Conservation (phyloP, 92 coral and sea anemone species). For the Zoanthus sociatus region DNA sequence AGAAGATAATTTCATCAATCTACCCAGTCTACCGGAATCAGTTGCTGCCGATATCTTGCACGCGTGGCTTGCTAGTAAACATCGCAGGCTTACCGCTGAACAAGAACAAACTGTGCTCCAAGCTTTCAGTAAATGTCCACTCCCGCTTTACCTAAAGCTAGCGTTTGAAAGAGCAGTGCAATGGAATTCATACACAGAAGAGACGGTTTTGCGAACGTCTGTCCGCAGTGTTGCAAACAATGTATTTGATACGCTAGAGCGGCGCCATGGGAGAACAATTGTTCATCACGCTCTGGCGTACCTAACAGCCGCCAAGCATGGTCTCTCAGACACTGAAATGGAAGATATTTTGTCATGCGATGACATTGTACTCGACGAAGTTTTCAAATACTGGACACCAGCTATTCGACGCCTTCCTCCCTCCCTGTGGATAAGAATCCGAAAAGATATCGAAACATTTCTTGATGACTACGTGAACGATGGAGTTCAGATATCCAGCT, state of each 20-base stretch:
- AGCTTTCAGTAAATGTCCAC: constrained; percentile 71
- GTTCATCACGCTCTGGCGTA: constrained; percentile 76
- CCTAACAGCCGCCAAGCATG: constrained; percentile 81
- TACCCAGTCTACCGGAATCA: constrained; percentile 64
- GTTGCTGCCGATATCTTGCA: constrained; percentile 69
- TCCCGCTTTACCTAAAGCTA: constrained; percentile 82
- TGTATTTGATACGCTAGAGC: constrained; percentile 78
- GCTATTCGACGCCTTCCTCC: constrained; percentile 82
- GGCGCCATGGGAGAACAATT: constrained; percentile 76
- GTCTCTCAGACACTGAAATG: constrained; percentile 88
- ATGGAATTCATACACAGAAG: constrained; percentile 78
- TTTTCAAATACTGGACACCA: constrained; percentile 79
- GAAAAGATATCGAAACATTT: constrained; percentile 79
- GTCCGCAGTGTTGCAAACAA: constrained; percentile 73
- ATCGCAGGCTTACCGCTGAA: constrained; percentile 74
- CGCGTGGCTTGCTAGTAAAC: constrained; percentile 63
- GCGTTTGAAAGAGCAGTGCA: constrained; percentile 75
- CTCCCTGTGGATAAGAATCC: constrained; percentile 75
- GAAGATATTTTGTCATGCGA: constrained; percentile 92
- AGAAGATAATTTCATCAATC: constrained; percentile 65
- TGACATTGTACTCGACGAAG: constrained; percentile 81
- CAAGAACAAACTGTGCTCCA: constrained; percentile 67
- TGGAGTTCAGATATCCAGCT: constrained; percentile 81
- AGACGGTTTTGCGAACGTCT: constrained; percentile 55
- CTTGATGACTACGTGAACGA: constrained; percentile 76